phyloP scores from a whole-genome alignment of 2,113 vertebrate genomes.

The Cricetomys ansorgei region DNA sequence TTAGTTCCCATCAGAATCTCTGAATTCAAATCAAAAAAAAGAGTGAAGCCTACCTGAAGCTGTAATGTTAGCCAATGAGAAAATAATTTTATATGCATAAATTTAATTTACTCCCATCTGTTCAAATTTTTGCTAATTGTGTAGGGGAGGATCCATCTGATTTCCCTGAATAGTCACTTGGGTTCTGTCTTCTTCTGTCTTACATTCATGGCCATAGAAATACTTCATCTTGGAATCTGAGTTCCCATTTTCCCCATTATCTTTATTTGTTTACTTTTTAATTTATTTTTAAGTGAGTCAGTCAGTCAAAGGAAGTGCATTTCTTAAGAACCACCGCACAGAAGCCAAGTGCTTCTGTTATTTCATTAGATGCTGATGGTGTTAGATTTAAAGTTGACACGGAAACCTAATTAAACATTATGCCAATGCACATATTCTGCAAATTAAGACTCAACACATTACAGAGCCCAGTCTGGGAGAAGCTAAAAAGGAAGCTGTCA shows the following conservation, averaged over 20 bases:
- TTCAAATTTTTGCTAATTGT: conserved; percentile 1
- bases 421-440: conserved; percentile 61
- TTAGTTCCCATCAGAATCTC: not conserved
- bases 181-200: not conserved
- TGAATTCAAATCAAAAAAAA: conserved; percentile 6
- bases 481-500: conserved; percentile 71
- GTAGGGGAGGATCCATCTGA: not conserved
- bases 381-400: conserved; percentile 70
- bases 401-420: conserved; percentile 73
- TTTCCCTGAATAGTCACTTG: not conserved
- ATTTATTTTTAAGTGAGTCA: conserved; percentile 4
- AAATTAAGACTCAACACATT: conserved; percentile 64
- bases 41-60: conserved; percentile 13
- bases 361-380: conserved; percentile 67
- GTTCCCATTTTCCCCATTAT: not conserved
- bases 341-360: conserved; percentile 5
- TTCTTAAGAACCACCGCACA: conserved; percentile 18
- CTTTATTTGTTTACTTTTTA: not conserved
- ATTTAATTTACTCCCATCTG: conserved; percentile 42
- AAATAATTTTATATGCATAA: conserved; percentile 29
- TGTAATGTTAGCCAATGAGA: conserved; percentile 7
- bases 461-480: conserved; percentile 7
- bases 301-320: not conserved
- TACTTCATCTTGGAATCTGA: not conserved
- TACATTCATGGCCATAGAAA: not conserved